Evolutionary conservation across 2,888 invertebrate genomes (phyloP), one percentile per base, ranked within the genome.

Genomic region (Thereva nobilitata): DNA sequence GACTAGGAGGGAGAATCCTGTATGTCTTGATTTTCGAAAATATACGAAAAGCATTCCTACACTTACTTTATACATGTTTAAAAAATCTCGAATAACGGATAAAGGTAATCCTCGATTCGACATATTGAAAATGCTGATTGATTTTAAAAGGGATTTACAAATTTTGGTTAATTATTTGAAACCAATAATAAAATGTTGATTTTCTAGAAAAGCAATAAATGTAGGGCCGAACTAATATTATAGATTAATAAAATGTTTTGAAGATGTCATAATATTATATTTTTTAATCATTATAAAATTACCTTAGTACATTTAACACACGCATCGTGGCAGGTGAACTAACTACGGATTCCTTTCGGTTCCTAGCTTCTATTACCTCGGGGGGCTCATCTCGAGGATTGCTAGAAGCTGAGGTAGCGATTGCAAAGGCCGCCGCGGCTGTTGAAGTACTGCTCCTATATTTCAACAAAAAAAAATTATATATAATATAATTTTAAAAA

Each of bases 271-370:
- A 66, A 40, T 42, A 42, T 23, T 47, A 57, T 37, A 7, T 34
- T 23, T 34, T 12, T 23, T 3, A 9, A 50, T 7, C 5, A 34
- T 3, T 6, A 12, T 50, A 8, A 42, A 47, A 42, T 69, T 71
- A 86, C 86, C 86, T 86, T 54, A 95, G 83, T 2, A 95, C 94
- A 78, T 93, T 94, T 0, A 95, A 84, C 0, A 95, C 95, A 69
- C 95, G 82, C 94, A 95, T 95, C 0, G 94, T 95, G 65, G 94
- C 94, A n/a, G 95, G 95, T 4, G 93, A 93, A 50, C 92, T 93
- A 78, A 94, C 92, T 50, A 92, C 89, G 6, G 89, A 90, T 75
- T 92, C 91, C 70, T 87, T 86, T 42, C 86, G 84, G 42, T 88
- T 84, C 42, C 77, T 72, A 9, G 75, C 72, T 68, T 75, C 75